phyloP scores from a whole-genome alignment of 2,888 invertebrate genomes.

The Germaria angustata region DNA sequence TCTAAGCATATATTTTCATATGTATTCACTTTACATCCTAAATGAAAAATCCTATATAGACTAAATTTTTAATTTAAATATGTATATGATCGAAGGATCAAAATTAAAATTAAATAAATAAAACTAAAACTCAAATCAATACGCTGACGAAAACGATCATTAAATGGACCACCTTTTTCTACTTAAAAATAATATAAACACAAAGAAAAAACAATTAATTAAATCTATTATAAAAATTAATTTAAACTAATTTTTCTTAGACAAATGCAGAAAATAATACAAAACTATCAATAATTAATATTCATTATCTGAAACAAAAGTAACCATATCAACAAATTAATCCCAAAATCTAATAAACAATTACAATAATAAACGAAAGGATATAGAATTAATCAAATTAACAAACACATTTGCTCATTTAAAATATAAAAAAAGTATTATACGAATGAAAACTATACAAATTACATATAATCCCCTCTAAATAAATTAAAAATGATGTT shows the following conservation, averaged over 20 bases:
- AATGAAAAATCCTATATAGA: background rate
- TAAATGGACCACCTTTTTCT: slow-evolving; percentile 78
- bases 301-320: slow-evolving; percentile 16
- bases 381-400: background rate
- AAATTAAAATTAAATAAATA: no score
- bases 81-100: background rate
- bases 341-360: slow-evolving; percentile 23
- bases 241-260: slow-evolving; percentile 52
- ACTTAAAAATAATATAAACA: slow-evolving; percentile 34
- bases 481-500: background rate
- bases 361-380: slow-evolving; percentile 19
- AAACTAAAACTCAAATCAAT: slow-evolving; percentile 70
- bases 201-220: slow-evolving; percentile 21
- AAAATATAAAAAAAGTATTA: slow-evolving; percentile 14
- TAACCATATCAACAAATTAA: slow-evolving; percentile 50
- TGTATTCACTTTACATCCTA: background rate
- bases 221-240: slow-evolving; percentile 48
- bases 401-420: slow-evolving; percentile 23
- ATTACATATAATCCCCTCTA: background rate
- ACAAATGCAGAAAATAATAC: slow-evolving; percentile 15
- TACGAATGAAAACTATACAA: slow-evolving; percentile 23
- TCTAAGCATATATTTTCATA: background rate
- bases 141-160: slow-evolving; percentile 75
- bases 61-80: slow-evolving; percentile 12
- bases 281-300: slow-evolving; percentile 10